Conservation (phyloP, 2,888 invertebrate species). For the Iselma pallidipennis region DNA sequence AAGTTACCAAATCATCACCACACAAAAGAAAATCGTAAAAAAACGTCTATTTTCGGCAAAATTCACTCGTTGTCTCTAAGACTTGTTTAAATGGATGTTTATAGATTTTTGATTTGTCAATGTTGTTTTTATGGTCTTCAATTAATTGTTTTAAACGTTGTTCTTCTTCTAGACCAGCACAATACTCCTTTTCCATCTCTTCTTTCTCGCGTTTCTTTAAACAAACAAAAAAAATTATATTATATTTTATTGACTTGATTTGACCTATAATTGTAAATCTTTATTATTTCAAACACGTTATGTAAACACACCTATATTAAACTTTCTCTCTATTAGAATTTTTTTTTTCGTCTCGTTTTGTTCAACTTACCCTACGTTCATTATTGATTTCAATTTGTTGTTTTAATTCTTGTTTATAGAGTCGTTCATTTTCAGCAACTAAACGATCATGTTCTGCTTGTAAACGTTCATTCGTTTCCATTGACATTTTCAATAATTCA, state of each 20-base stretch:
- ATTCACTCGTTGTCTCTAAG: constrained; percentile 34
- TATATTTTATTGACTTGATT: not conserved
- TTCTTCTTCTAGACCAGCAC: constrained; percentile 47
- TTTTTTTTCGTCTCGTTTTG: not conserved
- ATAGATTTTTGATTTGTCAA: constrained; percentile 28
- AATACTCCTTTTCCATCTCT: constrained; percentile 46
- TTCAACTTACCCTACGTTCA: constrained; percentile 44
- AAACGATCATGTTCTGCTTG: constrained; percentile 47
- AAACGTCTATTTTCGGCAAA: not conserved
- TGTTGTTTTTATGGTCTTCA: constrained; percentile 36
- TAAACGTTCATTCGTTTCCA: constrained; percentile 46
- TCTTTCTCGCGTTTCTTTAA: constrained; percentile 47
- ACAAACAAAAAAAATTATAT: constrained; percentile 2
- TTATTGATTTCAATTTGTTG: constrained; percentile 54
- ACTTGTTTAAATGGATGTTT: constrained; percentile 51
- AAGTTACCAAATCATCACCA: not conserved
- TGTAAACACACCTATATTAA: not conserved
- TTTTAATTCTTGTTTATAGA: constrained; percentile 50
- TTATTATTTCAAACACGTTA: not conserved
- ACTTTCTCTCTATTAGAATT: not conserved
- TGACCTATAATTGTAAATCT: not conserved
- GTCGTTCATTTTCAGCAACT: constrained; percentile 38
- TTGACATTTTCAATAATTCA: constrained; percentile 44
- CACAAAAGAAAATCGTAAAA: not conserved
- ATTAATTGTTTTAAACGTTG: constrained; percentile 45